Percentiles rank a stretch among this genome's conserved stretches.
Conservation (phyloP, 2,888 invertebrate species). For the Harpagoxenus sublaevis region DNA sequence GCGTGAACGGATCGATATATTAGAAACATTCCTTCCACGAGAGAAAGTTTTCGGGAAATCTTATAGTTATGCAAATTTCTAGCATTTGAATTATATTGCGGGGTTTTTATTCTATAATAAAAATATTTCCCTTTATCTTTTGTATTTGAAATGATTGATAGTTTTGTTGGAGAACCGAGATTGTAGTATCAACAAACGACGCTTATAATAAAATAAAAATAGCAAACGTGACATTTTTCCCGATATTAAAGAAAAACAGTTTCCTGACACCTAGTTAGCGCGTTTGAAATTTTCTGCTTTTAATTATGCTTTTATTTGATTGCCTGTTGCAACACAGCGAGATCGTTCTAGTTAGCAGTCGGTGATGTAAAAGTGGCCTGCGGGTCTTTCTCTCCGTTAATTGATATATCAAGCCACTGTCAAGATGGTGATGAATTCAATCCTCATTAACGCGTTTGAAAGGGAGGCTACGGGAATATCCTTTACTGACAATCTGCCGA, state of each 20-base stretch:
- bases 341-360: not conserved
- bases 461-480: constrained; percentile 23
- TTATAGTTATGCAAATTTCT: not conserved
- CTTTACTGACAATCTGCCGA: constrained; percentile 54
- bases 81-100: not conserved
- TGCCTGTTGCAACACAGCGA: not conserved
- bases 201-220: not conserved
- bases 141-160: not conserved
- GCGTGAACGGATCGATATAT: not conserved
- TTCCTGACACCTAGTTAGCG: not conserved
- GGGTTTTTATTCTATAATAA: not conserved
- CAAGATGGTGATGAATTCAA: constrained; percentile 56
- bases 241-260: constrained; percentile 17
- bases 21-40: not conserved
- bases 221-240: constrained; percentile 10
- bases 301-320: constrained; percentile 1
- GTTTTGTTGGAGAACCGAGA: not conserved
- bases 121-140: not conserved
- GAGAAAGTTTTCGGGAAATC: not conserved
- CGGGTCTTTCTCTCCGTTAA: constrained; percentile 57
- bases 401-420: constrained; percentile 57
- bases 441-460: constrained; percentile 63
- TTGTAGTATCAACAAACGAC: not conserved
- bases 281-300: constrained; percentile 27
- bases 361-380: constrained; percentile 36